Conservation (phyloP, 2,797 vertebrate species). For the Pteronotus mesoamericanus region DNA sequence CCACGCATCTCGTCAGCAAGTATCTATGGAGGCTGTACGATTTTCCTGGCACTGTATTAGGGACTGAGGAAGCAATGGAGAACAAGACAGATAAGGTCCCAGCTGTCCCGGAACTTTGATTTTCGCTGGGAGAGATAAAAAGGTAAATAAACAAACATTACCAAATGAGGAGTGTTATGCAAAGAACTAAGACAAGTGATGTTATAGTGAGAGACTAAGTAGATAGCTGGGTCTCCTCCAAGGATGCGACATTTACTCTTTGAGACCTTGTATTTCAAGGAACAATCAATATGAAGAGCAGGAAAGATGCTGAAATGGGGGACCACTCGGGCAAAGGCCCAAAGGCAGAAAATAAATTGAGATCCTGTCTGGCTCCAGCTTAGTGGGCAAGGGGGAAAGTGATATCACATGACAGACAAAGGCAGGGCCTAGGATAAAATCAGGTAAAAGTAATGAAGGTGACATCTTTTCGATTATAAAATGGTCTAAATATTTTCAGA, state of each 20-base stretch:
- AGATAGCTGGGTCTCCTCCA: not conserved
- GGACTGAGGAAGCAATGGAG: not conserved
- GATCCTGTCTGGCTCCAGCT: not conserved
- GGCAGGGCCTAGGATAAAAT: not conserved
- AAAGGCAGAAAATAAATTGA: not conserved
- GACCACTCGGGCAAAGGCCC: not conserved
- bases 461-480: not conserved
- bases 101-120: not conserved
- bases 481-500: conserved; percentile 2
- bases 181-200: not conserved
- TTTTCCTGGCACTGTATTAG: not conserved
- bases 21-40: not conserved
- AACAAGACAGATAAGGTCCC: not conserved
- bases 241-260: not conserved
- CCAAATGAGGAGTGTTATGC: not conserved
- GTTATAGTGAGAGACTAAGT: not conserved
- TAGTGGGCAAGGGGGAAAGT: not conserved
- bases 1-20: not conserved
- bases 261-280: not conserved
- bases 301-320: not conserved
- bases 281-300: not conserved
- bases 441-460: not conserved
- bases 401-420: not conserved
- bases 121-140: not conserved
- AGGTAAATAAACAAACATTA: not conserved